phyloP scores from a whole-genome alignment of 2,797 vertebrate genomes.

The Spinus pinus region DNA sequence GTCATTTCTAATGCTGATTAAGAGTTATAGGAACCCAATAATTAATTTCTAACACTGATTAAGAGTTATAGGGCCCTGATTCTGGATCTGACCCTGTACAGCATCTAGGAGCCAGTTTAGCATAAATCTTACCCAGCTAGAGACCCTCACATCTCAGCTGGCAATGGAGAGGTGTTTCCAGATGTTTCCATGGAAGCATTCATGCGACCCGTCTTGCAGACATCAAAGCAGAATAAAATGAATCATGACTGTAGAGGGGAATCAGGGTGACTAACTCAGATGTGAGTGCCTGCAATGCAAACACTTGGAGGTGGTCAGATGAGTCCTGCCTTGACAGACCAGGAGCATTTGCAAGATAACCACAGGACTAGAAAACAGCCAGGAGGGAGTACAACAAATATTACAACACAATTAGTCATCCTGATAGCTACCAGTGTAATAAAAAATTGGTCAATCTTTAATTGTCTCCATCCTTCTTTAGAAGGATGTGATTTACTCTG shows the following conservation, averaged over 20 bases:
- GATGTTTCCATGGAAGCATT: neutral
- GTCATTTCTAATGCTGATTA: neutral
- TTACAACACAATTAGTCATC: neutral
- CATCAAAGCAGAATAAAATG: neutral
- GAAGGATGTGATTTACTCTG: neutral
- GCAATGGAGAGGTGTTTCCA: neutral
- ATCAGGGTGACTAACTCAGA: neutral
- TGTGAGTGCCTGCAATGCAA: neutral
- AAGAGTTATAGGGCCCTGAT: neutral
- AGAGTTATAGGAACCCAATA: neutral
- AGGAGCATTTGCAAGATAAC: neutral
- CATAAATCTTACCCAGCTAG: neutral
- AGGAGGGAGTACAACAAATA: neutral
- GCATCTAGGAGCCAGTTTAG: neutral
- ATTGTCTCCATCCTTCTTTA: neutral
- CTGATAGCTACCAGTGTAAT: neutral
- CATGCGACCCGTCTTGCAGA: neutral
- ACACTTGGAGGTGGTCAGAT: neutral
- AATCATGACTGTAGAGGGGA: neutral
- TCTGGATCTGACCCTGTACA: neutral
- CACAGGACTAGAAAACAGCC: neutral
- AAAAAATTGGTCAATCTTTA: neutral
- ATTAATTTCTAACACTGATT: neutral
- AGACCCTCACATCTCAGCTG: neutral
- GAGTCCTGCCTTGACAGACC: neutral